A percentile compares a stretch with the other conserved stretches of the same genome.
Conservation (phyloP, 2,797 vertebrate species). For the Tragelaphus eurycerus region DNA sequence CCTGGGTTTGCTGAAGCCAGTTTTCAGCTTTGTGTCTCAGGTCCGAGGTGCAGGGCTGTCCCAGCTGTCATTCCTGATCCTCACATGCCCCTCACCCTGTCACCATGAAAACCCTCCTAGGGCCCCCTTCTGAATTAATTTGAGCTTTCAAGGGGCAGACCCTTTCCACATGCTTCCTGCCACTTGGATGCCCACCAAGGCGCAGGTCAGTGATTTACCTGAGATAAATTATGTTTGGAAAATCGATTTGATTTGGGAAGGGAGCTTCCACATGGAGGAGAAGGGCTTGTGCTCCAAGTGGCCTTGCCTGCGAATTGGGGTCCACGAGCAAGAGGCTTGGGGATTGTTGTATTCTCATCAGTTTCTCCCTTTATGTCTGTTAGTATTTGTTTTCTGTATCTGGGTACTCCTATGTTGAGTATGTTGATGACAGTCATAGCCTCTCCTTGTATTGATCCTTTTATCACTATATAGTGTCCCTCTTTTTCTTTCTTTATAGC, state of each 20-base stretch:
- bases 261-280: conserved; percentile 54
- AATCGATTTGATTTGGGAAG: conserved; percentile 76
- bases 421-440: neutral
- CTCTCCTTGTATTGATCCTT: neutral
- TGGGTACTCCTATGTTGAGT: neutral
- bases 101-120: neutral
- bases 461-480: neutral
- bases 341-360: neutral
- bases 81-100: fast-evolving
- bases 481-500: neutral
- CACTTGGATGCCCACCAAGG: conserved; percentile 57
- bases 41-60: neutral
- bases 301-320: conserved; percentile 44
- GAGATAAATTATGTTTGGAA: conserved; percentile 73
- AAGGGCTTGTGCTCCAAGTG: conserved; percentile 48
- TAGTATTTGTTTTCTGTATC: neutral
- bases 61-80: too few species aligned
- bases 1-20: neutral
- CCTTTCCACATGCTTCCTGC: conserved; percentile 45
- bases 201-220: conserved; percentile 71
- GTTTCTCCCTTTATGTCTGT: neutral
- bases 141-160: neutral
- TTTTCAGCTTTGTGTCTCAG: neutral
- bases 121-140: neutral
- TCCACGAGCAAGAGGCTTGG: conserved; percentile 55